Conservation (phyloP, 2,888 invertebrate genomes). For the Nemotelus pantherinus region DNA sequence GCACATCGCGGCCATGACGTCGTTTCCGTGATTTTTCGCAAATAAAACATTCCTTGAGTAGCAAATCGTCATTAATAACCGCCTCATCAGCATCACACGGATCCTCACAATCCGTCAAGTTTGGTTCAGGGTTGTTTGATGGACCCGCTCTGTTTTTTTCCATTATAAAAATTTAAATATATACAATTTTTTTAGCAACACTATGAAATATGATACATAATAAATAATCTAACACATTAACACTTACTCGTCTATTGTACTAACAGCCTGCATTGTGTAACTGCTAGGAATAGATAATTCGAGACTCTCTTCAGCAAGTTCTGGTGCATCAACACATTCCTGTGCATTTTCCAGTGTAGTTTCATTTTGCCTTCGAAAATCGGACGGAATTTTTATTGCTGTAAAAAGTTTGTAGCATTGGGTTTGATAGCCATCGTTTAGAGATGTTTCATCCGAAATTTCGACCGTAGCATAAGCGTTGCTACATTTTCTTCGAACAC, state of each 20-base stretch:
- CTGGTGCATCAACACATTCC: background rate
- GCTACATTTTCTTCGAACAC: too few relatives aligned
- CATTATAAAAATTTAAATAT: too few relatives aligned
- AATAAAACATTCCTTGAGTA: too few relatives aligned
- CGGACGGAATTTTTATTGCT: background rate
- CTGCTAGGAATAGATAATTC: background rate
- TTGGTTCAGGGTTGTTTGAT: too few relatives aligned
- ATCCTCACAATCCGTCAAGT: too few relatives aligned
- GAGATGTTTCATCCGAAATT: background rate
- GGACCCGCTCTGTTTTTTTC: too few relatives aligned
- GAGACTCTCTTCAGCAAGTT: background rate
- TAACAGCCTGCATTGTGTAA: background rate
- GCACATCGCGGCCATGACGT: too few relatives aligned
- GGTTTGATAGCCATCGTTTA: background rate
- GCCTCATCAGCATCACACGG: too few relatives aligned
- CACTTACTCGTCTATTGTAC: background rate
- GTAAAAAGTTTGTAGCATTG: too few relatives aligned
- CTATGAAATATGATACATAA: background rate
- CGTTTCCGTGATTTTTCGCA: too few relatives aligned
- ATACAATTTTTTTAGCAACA: too few relatives aligned
- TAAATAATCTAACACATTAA: background rate
- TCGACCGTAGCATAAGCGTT: constrained; percentile 53
- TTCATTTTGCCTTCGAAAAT: background rate
- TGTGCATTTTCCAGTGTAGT: background rate
- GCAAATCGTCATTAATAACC: too few relatives aligned